A percentile compares a stretch with the other conserved stretches of the same genome.
phyloP scores from a whole-genome alignment of 2,888 invertebrate genomes.

The Blomia tropicalis region DNA sequence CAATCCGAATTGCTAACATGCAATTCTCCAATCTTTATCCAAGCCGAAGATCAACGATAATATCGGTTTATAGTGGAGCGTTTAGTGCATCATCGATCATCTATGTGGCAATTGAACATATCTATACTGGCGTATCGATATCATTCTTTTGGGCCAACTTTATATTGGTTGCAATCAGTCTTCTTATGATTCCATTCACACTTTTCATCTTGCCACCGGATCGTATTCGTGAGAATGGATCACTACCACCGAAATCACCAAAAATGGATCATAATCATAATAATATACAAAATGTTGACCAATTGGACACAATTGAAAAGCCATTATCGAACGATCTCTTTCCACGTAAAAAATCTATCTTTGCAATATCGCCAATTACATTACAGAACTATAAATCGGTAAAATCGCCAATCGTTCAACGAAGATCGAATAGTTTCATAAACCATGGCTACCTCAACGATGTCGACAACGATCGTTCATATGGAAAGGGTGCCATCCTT shows the following conservation, averaged over 20 bases:
- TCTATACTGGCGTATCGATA: conserved; percentile 26
- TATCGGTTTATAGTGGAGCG: conserved; percentile 30
- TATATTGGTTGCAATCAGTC: conserved; percentile 27
- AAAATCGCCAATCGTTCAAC: not conserved
- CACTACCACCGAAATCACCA: not conserved
- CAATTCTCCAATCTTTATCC: conserved; percentile 30
- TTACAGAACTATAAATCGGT: not conserved
- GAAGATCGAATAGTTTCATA: not conserved
- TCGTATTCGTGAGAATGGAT: conserved; percentile 20
- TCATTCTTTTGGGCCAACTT: conserved; percentile 28
- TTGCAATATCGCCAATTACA: not conserved
- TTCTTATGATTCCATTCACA: conserved; percentile 29
- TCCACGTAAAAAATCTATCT: not conserved
- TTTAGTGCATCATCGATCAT: conserved; percentile 30
- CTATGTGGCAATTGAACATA: conserved; percentile 30
- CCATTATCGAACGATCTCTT: conserved; percentile 1
- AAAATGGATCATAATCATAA: conserved; percentile 7
- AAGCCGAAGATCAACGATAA: conserved; percentile 27
- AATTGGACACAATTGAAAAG: not conserved
- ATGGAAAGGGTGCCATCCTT: conserved; percentile 1
- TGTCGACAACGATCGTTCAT: not conserved
- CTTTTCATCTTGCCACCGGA: conserved; percentile 28
- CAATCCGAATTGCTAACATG: conserved; percentile 30
- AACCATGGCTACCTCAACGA: not conserved
- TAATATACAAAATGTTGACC: not conserved